Conservation (phyloP, 2,797 vertebrate species). For the Anguilla anguilla region DNA sequence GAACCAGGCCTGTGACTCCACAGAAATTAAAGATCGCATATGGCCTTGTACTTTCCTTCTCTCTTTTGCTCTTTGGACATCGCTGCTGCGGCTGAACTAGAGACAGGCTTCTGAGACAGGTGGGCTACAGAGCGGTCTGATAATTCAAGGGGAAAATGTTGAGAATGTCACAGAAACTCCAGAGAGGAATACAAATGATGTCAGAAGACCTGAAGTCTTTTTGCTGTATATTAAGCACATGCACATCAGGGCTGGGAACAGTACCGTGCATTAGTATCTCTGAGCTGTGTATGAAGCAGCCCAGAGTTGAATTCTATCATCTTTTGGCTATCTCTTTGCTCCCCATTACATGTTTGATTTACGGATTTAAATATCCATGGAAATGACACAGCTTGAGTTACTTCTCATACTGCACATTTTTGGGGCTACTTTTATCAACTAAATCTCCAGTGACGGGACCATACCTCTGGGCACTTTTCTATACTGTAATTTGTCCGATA, state of each 20-base stretch:
- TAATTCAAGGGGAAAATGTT: constrained; percentile 58
- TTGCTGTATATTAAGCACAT: constrained; percentile 18
- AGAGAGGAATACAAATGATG: constrained; percentile 53
- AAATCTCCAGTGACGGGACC: neutral
- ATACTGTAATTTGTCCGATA: neutral
- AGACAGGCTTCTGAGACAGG: constrained; percentile 51
- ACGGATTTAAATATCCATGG: neutral
- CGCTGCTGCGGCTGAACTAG: constrained; percentile 54
- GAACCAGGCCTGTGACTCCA: neutral
- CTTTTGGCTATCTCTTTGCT: neutral
- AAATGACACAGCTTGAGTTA: neutral
- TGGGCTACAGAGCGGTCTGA: constrained; percentile 46
- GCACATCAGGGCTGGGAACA: constrained; percentile 5
- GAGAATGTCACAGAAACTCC: constrained; percentile 57
- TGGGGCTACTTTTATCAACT: neutral
- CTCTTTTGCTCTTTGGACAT: constrained; percentile 48
- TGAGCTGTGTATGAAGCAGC: neutral
- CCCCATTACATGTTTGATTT: neutral
- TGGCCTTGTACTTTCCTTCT: constrained; percentile 47
- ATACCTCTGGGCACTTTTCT: neutral
- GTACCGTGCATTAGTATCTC: constrained; percentile 11
- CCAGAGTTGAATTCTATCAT: neutral
- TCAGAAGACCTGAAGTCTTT: constrained; percentile 9
- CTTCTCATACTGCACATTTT: neutral
- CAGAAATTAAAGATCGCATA: neutral